Base-by-base conservation (phyloP, 2,888 invertebrate genomes). In the Spicauda simplicius region DNA sequence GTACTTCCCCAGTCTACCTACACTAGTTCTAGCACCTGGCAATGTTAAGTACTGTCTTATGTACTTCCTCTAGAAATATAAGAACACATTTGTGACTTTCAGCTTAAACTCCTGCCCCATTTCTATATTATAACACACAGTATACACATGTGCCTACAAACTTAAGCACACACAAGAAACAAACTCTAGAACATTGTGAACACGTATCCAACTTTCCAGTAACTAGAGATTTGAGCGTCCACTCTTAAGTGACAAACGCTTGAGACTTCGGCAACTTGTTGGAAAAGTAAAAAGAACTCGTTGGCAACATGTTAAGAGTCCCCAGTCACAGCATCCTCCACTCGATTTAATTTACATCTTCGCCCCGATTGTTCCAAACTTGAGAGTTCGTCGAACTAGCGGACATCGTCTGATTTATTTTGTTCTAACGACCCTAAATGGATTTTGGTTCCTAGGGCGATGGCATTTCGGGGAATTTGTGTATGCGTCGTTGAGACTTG, bases 281-380 rank as follows among this genome's bases (percentile, higher is more conserved):
- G 86, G 83, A 84, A 87, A 90, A 90, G 82, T 88, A 86, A 88
- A 90, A 90, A 88, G 85, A 85, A 86, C 81, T 84, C 82, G 82
- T 85, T 81, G 77, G 73, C 76, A 81, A 85, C 81, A 85, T 82
- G 86, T 87, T 85, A 84, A 84, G 86, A 74, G 73, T 60, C 48
- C 55, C 60, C 55, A 69, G 71, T 73, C 73, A 73, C 73, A 33
- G 30, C 77, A 71, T 70, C 69, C 70, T 25, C 25, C 86, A 83
- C 87, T 87, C 85, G 85, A 91, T 91, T 91, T 87, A 90, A 92
- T 92, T 91, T 91, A 91, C 91, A 91, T 92, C 88, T 83, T 78
- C 76, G 79, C 82, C 80, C 84, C 55, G 82, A 89, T 90, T 91
- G 90, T 90, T 90, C 82, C 76, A 80, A 87, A 86, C 85, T 87